phyloP scores from a whole-genome alignment of 2,888 invertebrate species.

The Meghimatium bilineatum region DNA sequence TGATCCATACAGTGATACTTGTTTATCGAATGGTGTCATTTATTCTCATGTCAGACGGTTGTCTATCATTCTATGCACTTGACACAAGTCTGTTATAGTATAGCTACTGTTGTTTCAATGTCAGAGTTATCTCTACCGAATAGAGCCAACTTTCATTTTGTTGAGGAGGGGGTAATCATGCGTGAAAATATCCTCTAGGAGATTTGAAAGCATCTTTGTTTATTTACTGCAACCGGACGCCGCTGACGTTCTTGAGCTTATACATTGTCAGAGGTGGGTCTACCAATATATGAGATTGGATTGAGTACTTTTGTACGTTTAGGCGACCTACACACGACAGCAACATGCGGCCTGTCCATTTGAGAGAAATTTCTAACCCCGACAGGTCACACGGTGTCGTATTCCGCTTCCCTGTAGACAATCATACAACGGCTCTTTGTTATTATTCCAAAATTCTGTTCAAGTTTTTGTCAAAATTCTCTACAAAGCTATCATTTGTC shows the following conservation, averaged over 20 bases:
- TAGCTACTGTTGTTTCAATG: neutral
- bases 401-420: neutral
- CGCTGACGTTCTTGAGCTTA: neutral
- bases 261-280: neutral
- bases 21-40: neutral
- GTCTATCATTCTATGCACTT: neutral
- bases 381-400: neutral
- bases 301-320: neutral
- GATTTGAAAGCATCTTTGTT: neutral
- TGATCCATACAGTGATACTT: neutral
- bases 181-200: neutral
- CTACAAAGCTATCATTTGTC: conserved; percentile 7
- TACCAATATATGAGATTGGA: neutral
- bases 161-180: neutral
- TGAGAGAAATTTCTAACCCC: neutral
- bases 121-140: neutral
- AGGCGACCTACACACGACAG: neutral
- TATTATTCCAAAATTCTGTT: neutral
- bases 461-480: neutral
- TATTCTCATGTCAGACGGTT: neutral
- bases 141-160: no score
- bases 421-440: neutral
- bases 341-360: neutral
- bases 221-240: neutral
- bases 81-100: neutral